Conservation (phyloP, 1,140 invertebrate genomes). For the Ptiloglossa arizonensis region DNA sequence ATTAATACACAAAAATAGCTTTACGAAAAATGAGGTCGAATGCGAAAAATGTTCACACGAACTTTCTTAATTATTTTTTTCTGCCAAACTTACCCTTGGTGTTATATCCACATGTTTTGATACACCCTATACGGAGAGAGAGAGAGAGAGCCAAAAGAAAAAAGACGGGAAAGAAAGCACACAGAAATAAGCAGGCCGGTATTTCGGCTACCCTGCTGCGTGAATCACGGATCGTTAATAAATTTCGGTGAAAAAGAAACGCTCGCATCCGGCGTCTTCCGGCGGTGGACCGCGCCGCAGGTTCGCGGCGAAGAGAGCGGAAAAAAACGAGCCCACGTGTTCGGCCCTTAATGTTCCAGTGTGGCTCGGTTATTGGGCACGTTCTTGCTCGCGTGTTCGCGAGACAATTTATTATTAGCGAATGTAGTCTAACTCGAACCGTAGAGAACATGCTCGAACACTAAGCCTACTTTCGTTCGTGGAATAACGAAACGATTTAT, state of each 20-base stretch:
- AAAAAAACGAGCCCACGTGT: background rate
- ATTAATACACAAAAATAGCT: too few species aligned
- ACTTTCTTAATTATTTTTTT: too few species aligned
- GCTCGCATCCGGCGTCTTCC: conserved; percentile 4
- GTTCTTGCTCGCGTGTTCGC: conserved; percentile 5
- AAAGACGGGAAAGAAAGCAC: background rate
- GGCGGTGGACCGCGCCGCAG: background rate
- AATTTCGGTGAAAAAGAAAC: conserved; percentile 42
- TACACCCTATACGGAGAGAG: background rate
- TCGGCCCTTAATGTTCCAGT: background rate
- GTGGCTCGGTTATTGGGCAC: background rate
- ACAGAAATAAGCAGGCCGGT: conserved; percentile 24
- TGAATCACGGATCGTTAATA: conserved; percentile 60
- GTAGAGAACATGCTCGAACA: background rate
- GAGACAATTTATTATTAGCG: background rate
- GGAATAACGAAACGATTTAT: too few species aligned
- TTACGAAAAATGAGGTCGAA: too few species aligned
- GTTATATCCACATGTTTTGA: background rate
- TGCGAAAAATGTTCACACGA: too few species aligned
- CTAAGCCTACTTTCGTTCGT: too few species aligned
- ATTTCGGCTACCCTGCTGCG: conserved; percentile 26
- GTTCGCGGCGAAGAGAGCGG: background rate
- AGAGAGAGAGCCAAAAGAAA: background rate
- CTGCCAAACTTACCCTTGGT: too few species aligned
- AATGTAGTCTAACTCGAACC: background rate